A percentile compares a stretch with the other conserved stretches of the same genome.
These are phyloP conservation scores for Acleris laterana DNA, from an alignment of 2,888 invertebrate species.

Conservation along the genomic window DNA sequence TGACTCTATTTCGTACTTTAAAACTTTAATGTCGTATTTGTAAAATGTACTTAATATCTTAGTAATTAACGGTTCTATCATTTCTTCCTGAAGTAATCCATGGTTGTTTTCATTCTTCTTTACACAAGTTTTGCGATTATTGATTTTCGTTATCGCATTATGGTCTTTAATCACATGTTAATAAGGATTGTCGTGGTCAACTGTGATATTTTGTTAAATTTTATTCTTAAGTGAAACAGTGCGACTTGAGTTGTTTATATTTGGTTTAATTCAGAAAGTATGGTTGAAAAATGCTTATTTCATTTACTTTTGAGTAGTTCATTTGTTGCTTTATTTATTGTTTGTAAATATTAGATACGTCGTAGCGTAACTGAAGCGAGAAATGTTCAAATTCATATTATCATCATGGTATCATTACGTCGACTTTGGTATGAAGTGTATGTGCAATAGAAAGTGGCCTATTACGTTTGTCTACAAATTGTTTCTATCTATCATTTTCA, in stretches of 20 bases:
- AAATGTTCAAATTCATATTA: slow-evolving; percentile 66
- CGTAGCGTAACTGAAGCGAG: slow-evolving; percentile 61
- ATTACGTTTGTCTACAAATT: slow-evolving; percentile 51
- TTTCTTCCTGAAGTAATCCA: slow-evolving; percentile 50
- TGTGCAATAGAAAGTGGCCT: slow-evolving; percentile 81
- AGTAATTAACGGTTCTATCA: slow-evolving; percentile 57
- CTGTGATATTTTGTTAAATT: slow-evolving; percentile 85
- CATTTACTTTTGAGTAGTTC: slow-evolving; percentile 59
- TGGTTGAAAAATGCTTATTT: slow-evolving; percentile 57
- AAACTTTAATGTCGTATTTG: slow-evolving; percentile 75
- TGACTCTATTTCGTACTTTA: slow-evolving; percentile 71
- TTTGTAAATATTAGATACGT: slow-evolving; percentile 76
- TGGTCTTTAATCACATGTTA: slow-evolving; percentile 67
- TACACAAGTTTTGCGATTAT: slow-evolving; percentile 47
- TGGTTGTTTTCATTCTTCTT: slow-evolving; percentile 44
- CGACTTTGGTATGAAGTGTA: slow-evolving; percentile 52
- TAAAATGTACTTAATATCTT: slow-evolving; percentile 80
- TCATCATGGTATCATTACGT: slow-evolving; percentile 48
- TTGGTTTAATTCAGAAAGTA: slow-evolving; percentile 55
- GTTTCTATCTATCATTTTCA: slow-evolving; percentile 62
- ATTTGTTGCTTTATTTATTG: slow-evolving; percentile 81
- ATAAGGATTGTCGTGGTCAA: slow-evolving; percentile 79
- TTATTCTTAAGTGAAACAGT: slow-evolving; percentile 74
- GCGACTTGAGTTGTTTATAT: slow-evolving; percentile 62
- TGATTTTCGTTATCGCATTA: slow-evolving; percentile 53